These are phyloP conservation scores for Gobio occitaniae DNA, from an alignment of 2,797 vertebrate genomes.

Conservation along the genomic window DNA sequence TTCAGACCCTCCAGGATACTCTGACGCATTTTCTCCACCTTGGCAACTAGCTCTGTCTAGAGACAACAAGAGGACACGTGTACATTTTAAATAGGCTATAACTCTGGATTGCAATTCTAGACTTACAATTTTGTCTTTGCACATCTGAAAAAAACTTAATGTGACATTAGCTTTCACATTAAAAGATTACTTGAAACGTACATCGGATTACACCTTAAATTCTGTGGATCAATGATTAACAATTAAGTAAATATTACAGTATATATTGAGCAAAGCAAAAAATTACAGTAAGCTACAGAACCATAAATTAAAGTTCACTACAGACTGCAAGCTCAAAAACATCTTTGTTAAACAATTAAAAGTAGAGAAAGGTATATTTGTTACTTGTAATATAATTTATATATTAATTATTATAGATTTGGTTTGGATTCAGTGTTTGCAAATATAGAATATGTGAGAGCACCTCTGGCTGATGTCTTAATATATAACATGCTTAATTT, in stretches of 20 bases:
- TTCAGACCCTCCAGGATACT: constrained; percentile 94
- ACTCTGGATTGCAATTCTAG: not conserved
- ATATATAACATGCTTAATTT: not conserved
- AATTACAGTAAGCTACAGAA: not conserved
- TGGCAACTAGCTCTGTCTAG: constrained; percentile 89
- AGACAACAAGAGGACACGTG: constrained; percentile 8
- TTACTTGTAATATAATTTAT: not conserved
- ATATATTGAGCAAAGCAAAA: not conserved
- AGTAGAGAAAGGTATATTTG: not conserved
- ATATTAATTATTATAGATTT: not conserved
- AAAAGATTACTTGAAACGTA: not conserved
- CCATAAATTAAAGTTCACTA: not conserved
- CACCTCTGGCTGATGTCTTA: not conserved
- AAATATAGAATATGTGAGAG: not conserved
- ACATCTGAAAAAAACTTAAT: not conserved
- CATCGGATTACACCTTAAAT: not conserved
- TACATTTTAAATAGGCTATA: not conserved
- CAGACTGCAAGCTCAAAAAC: not conserved
- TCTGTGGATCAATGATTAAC: not conserved
- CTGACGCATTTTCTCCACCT: constrained; percentile 96
- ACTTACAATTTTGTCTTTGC: not conserved
- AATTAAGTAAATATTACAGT: not conserved
- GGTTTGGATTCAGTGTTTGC: not conserved
- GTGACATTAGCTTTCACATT: not conserved
- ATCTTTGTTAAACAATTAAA: not conserved